Evolutionary conservation across 2,888 invertebrate species (phyloP).

Genomic region (Galeruca laticollis): DNA sequence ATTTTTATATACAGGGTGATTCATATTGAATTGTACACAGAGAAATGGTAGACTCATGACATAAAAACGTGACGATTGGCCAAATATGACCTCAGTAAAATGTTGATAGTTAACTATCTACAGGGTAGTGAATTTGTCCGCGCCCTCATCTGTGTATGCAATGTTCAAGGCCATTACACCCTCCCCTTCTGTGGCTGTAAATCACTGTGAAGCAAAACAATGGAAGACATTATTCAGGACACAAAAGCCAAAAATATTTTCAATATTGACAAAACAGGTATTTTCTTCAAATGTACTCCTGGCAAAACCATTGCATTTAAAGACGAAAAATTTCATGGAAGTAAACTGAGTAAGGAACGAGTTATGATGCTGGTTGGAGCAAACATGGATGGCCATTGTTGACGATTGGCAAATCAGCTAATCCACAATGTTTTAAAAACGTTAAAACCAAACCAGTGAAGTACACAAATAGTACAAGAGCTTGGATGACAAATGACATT

Average conservation of each 20-base stretch:
- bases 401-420: background rate
- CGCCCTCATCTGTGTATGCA: too few relatives aligned
- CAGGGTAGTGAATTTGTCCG: too few relatives aligned
- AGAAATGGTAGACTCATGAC: too few relatives aligned
- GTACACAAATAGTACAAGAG: background rate
- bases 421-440: background rate
- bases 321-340: background rate
- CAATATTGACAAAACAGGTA: background rate
- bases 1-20: too few relatives aligned
- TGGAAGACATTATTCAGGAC: too few relatives aligned
- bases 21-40: too few relatives aligned
- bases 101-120: too few relatives aligned
- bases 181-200: too few relatives aligned
- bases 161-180: too few relatives aligned
- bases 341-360: background rate
- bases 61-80: too few relatives aligned
- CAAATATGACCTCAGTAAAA: too few relatives aligned
- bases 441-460: background rate
- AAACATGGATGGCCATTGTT: background rate
- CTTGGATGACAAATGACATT: background rate
- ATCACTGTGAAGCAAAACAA: too few relatives aligned
- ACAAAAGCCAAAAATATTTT: background rate
- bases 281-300: background rate
- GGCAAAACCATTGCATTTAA: background rate
- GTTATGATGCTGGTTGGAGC: background rate